These are phyloP conservation scores for Sinosuthora webbiana DNA, from an alignment of 2,113 vertebrate species.

Conservation along the genomic window DNA sequence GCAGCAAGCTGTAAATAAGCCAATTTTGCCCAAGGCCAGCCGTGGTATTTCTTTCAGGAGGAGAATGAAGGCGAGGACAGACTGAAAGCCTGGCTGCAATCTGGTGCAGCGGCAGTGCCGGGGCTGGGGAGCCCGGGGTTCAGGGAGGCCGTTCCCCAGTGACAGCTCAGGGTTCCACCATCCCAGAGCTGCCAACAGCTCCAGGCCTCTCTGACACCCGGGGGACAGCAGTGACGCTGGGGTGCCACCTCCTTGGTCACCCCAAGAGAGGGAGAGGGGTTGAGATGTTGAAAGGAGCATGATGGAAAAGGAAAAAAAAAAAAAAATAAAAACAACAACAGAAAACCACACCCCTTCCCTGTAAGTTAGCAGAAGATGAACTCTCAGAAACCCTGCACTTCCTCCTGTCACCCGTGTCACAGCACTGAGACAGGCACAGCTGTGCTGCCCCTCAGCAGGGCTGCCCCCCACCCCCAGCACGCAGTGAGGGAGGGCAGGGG, in stretches of 20 bases:
- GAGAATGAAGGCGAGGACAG: neutral
- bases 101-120: neutral
- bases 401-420: neutral
- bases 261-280: neutral
- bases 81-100: neutral
- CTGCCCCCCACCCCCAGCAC: accelerated
- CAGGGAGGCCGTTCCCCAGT: neutral
- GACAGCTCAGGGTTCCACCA: neutral
- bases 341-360: neutral
- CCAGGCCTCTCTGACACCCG: accelerated
- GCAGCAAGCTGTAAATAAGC: neutral
- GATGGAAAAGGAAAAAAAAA: no score
- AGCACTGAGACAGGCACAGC: neutral
- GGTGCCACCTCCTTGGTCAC: neutral
- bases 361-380: neutral
- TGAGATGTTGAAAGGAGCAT: no score
- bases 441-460: neutral
- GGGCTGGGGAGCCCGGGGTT: neutral
- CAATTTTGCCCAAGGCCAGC: neutral
- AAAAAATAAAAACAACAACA: neutral
- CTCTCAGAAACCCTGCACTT: neutral
- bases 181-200: neutral
- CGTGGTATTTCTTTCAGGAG: neutral
- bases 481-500: accelerated
- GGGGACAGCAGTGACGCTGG: neutral